Evolutionary conservation across 2,113 vertebrate species (phyloP).

Genomic region (Phyllostomus discolor): DNA sequence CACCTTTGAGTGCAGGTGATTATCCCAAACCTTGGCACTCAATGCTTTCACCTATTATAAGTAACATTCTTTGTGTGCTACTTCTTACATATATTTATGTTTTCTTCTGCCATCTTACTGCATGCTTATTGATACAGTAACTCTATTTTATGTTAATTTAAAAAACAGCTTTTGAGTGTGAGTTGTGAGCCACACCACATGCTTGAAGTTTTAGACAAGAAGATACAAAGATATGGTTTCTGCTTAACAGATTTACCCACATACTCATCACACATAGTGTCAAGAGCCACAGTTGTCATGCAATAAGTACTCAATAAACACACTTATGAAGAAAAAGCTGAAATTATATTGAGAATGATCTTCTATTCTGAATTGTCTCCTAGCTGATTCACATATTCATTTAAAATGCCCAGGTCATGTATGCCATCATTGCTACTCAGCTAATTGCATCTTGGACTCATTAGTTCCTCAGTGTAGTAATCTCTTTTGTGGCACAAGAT

Average conservation of each 20-base stretch:
- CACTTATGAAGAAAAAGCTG: background rate
- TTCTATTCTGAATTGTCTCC: background rate
- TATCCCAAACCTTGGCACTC: background rate
- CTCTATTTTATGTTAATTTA: constrained; percentile 2
- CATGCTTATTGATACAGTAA: background rate
- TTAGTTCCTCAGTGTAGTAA: background rate
- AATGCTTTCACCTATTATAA: background rate
- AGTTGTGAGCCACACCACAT: background rate
- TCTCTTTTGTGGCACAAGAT: background rate
- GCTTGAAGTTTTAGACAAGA: background rate
- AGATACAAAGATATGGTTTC: background rate
- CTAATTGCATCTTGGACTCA: background rate
- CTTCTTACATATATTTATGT: background rate
- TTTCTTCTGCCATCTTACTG: background rate
- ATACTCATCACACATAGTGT: background rate
- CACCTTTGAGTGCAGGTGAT: background rate
- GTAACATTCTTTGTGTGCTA: background rate
- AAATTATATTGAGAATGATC: background rate
- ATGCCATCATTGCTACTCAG: background rate
- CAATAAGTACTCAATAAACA: background rate
- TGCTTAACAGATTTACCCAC: background rate
- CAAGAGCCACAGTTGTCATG: background rate
- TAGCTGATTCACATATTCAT: background rate
- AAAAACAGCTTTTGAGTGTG: background rate
- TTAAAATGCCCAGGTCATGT: background rate